A percentile compares a stretch with the other conserved stretches of the same genome.
These are phyloP conservation scores for Tineola bisselliella DNA, from an alignment of 2,888 invertebrate genomes.

Conservation along the genomic window DNA sequence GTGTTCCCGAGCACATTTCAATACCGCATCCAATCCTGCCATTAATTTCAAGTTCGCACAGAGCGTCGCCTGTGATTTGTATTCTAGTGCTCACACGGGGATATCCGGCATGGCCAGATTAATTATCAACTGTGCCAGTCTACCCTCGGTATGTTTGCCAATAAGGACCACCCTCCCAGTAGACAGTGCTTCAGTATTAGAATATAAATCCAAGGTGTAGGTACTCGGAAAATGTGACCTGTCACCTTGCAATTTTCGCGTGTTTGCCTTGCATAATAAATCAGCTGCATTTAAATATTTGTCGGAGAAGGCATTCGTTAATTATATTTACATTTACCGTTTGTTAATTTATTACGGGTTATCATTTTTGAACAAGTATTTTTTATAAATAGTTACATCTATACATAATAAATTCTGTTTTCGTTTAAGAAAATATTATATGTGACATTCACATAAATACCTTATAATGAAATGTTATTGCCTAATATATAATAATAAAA, in stretches of 20 bases:
- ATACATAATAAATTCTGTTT: too few species aligned
- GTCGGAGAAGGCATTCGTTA: neutral
- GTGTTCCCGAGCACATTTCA: neutral
- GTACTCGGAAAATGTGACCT: conserved; percentile 9
- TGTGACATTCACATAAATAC: neutral
- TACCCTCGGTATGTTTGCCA: conserved; percentile 56
- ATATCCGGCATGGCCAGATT: conserved; percentile 59
- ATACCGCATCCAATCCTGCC: conserved; percentile 7
- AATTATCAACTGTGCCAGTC: conserved; percentile 44
- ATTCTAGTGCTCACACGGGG: conserved; percentile 43
- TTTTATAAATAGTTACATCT: too few species aligned
- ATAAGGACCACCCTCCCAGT: conserved; percentile 37
- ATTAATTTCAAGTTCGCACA: conserved; percentile 19
- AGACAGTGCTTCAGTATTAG: conserved; percentile 3
- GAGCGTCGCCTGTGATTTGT: conserved; percentile 37
- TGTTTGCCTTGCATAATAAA: conserved; percentile 13
- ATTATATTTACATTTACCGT: neutral
- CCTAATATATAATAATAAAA: neutral
- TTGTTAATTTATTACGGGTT: too few species aligned
- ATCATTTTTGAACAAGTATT: too few species aligned
- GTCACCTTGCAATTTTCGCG: conserved; percentile 13
- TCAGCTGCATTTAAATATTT: neutral
- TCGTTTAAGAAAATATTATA: too few species aligned
- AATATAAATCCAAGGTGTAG: conserved; percentile 13
- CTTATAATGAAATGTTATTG: neutral